Base-by-base conservation (phyloP, 2,113 vertebrate genomes). In the Protomyctophum bolini region DNA sequence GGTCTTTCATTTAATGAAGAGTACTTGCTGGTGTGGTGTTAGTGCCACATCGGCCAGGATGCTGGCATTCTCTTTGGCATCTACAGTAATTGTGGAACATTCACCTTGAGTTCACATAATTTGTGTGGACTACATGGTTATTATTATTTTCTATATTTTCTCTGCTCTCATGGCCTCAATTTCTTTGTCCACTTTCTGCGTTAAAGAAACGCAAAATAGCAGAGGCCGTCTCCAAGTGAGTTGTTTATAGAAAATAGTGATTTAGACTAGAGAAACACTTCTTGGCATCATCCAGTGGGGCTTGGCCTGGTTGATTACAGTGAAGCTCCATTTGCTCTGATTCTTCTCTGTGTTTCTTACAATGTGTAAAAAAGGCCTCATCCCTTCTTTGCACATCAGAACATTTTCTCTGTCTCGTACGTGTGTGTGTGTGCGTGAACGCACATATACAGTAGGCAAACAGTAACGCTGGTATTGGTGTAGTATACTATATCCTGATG, bases 291-390 rank as follows among this genome's bases (percentile, higher is more conserved):
- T 87, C 80, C 73, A 7, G 12, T 33, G 75, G 73, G 79, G 56
- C 73, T 67, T 71, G 78, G 65, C 72, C 81, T 67, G 7, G 59
- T 75, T 76, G 83, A 85, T 84, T 81, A 84, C 79, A 50, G 68
- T 63, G 73, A 69, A 85, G 72, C 64, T 86, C 55, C 69, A 70
- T 66, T 58, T 6, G 10, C 75, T 76, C 68, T 48, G 33, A 74
- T 54, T 66, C 83, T 73, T n/a, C 46, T 66, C 56, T 54, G 65
- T 45, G 10, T 9, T 51, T 64, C 72, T 61, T 70, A 21, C 21
- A 21, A 21, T 64, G 50, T 59, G n/a, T 21, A 21, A 21, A 21
- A 21, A 21, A 1, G 21, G 21, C 21, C 10, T 28, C 48, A 48
- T 82, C 72, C 47, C 68, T 12, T 21, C 2, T 2, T 66, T 67